Evolutionary conservation across 2,797 vertebrate species (phyloP).

Genomic region (Enteromius unitaeniatus): DNA sequence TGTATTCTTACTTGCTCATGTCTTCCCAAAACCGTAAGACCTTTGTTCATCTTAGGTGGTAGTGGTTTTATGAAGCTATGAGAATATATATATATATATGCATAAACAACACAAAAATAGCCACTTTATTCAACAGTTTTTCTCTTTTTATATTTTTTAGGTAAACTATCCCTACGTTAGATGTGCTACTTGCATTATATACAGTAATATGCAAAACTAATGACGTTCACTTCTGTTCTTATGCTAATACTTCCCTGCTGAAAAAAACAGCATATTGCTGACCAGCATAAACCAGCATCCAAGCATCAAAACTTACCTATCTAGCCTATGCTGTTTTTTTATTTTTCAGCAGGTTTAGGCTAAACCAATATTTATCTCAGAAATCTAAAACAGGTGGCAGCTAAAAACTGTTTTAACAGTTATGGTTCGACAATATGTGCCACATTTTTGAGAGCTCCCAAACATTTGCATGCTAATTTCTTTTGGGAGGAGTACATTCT

Average conservation of each 20-base stretch:
- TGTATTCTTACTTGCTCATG: not conserved
- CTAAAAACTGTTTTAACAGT: not conserved
- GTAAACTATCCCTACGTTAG: too few species aligned
- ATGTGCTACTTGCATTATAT: not conserved
- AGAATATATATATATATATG: not conserved
- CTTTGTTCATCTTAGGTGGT: not conserved
- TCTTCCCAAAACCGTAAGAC: not conserved
- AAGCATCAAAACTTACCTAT: too few species aligned
- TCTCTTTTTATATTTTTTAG: not conserved
- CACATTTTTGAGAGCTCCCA: not conserved
- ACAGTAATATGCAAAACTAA: not conserved
- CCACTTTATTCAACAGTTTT: too few species aligned
- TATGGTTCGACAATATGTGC: not conserved
- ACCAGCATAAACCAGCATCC: too few species aligned
- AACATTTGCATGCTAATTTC: not conserved
- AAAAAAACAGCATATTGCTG: too few species aligned
- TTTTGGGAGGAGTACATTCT: not conserved
- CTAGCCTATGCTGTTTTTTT: too few species aligned
- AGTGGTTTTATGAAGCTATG: not conserved
- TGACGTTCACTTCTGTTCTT: not conserved
- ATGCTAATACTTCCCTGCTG: not conserved
- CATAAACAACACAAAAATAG: not conserved
- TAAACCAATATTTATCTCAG: not conserved
- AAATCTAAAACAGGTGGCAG: not conserved
- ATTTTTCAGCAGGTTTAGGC: not conserved